These are phyloP conservation scores for Crotophaga sulcirostris DNA, from an alignment of 2,113 vertebrate species.

Conservation along the genomic window DNA sequence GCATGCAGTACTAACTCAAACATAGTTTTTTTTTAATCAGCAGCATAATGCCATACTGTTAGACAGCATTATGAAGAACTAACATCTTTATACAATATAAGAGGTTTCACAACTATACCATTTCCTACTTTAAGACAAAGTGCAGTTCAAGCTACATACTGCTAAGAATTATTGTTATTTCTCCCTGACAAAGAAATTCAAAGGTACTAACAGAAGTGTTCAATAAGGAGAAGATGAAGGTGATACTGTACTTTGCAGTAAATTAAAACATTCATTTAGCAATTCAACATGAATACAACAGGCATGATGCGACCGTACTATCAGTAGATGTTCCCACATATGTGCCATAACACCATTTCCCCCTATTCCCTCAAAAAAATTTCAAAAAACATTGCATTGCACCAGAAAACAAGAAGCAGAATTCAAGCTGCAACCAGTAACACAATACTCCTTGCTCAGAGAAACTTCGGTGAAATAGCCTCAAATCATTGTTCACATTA, in stretches of 20 bases:
- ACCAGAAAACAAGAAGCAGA: neutral
- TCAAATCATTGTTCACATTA: neutral
- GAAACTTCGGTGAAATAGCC: neutral
- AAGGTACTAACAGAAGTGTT: neutral
- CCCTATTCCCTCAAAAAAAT: too few relatives aligned
- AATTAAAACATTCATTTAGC: neutral
- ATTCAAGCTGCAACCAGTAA: neutral
- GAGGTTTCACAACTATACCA: neutral
- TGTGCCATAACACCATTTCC: neutral
- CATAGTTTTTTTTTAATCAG: neutral
- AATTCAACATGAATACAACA: neutral
- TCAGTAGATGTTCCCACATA: neutral
- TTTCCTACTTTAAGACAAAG: neutral
- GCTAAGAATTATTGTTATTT: neutral
- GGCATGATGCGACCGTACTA: neutral
- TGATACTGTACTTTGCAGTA: neutral
- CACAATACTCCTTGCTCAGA: neutral
- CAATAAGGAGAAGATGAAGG: neutral
- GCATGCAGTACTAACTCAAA: neutral
- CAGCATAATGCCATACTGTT: neutral
- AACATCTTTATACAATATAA: neutral
- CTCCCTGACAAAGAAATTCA: neutral
- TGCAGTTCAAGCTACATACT: neutral
- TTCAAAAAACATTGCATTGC: accelerated
- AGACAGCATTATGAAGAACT: neutral